These are phyloP conservation scores for Cataglyphis hispanica DNA, from an alignment of 1,140 invertebrate species.

Conservation along the genomic window DNA sequence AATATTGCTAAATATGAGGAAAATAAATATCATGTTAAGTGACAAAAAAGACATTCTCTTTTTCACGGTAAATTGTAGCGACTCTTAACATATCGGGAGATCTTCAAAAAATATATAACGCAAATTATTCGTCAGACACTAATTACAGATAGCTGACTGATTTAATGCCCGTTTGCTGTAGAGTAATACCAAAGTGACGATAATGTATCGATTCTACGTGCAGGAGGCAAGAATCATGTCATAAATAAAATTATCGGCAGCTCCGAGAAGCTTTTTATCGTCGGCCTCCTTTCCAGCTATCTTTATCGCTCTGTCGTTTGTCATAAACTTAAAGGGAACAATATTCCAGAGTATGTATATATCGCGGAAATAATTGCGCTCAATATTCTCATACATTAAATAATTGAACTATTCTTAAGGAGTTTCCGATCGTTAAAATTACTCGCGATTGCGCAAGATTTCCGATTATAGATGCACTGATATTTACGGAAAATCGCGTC, in stretches of 20 bases:
- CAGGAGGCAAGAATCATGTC: too few species aligned
- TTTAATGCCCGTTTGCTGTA: neutral
- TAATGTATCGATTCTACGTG: constrained; percentile 8
- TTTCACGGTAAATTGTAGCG: neutral
- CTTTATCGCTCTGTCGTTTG: constrained; percentile 7
- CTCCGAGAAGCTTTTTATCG: neutral
- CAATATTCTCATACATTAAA: neutral
- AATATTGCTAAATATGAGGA: neutral
- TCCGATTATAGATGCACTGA: neutral
- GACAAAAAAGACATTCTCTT: too few species aligned
- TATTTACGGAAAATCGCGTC: neutral
- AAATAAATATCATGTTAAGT: neutral
- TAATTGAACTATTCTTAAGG: neutral
- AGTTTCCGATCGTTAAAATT: neutral
- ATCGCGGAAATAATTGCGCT: neutral
- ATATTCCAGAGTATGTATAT: too few species aligned
- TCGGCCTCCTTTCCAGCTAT: neutral
- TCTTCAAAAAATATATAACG: neutral
- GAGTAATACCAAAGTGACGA: neutral
- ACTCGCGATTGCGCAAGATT: too few species aligned
- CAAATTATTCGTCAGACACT: neutral
- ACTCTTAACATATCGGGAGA: neutral
- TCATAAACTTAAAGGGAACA: neutral
- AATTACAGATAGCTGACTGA: constrained; percentile 33
- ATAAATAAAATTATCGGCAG: neutral